Evolutionary conservation across 2,888 invertebrate species (phyloP).

Genomic region (Andrena marginata): DNA sequence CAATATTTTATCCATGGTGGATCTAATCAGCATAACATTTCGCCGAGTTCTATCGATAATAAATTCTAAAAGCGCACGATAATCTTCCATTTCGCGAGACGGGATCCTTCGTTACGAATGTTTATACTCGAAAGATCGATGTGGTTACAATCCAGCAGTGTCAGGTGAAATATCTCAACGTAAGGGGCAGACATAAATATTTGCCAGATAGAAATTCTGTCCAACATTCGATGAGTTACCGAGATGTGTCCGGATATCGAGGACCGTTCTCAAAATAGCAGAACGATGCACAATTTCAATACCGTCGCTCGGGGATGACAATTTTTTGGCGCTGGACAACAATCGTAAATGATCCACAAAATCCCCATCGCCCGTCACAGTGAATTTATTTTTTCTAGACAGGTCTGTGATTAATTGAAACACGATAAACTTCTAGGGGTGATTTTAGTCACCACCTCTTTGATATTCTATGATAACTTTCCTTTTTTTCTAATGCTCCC

Average conservation of each 20-base stretch:
- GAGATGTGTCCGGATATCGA: slow-evolving; percentile 23
- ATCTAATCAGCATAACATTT: no score
- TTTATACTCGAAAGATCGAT: slow-evolving; percentile 31
- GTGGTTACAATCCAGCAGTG: slow-evolving; percentile 11
- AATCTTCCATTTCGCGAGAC: not conserved
- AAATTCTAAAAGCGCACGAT: not conserved
- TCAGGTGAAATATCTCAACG: slow-evolving; percentile 22
- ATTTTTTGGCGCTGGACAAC: not conserved
- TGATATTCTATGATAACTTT: no score
- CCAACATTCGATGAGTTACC: slow-evolving; percentile 8
- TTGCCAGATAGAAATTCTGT: slow-evolving; percentile 31
- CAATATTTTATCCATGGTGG: no score
- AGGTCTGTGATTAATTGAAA: no score
- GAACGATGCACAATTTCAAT: slow-evolving; percentile 14
- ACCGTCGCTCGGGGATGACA: not conserved
- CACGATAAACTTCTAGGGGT: no score
- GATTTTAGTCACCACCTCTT: no score
- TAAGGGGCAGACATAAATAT: slow-evolving; percentile 40
- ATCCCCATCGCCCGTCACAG: no score
- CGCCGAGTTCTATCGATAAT: not conserved
- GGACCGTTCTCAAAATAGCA: slow-evolving; percentile 16
- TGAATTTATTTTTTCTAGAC: no score
- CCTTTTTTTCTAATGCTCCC: no score
- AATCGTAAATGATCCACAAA: not conserved
- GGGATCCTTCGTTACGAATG: slow-evolving; percentile 19